These are phyloP conservation scores for Rhaphigaster nebulosa DNA, from an alignment of 2,888 invertebrate species.

Conservation along the genomic window DNA sequence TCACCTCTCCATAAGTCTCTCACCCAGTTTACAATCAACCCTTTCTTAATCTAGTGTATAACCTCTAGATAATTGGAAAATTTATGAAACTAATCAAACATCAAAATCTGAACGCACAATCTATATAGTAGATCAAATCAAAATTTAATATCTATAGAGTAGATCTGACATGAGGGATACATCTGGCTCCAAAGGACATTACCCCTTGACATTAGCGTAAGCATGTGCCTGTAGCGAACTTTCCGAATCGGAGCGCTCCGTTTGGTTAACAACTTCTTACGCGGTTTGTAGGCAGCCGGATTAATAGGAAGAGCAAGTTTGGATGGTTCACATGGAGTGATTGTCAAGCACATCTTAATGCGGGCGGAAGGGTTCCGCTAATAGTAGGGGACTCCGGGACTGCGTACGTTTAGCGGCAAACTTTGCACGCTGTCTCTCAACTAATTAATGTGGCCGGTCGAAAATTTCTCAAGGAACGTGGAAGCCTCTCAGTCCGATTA, in stretches of 20 bases:
- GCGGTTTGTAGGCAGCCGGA: neutral
- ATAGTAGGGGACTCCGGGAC: neutral
- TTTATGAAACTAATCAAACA: too few species aligned
- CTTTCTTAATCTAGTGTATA: too few species aligned
- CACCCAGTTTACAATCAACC: too few species aligned
- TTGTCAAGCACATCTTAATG: neutral
- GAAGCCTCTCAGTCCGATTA: neutral
- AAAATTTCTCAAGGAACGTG: neutral
- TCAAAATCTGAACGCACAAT: too few species aligned
- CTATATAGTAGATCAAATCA: too few species aligned
- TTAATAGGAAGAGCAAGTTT: constrained; percentile 12
- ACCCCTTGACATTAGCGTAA: neutral
- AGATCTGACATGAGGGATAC: too few species aligned
- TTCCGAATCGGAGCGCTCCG: neutral
- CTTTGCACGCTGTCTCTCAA: neutral
- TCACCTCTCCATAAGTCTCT: too few species aligned
- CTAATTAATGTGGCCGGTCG: constrained; percentile 1
- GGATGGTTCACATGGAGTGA: constrained; percentile 1
- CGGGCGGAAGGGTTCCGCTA: neutral
- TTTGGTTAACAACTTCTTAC: constrained; percentile 1
- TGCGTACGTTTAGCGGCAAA: neutral
- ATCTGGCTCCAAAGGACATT: neutral
- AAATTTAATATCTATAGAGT: too few species aligned
- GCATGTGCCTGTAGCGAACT: neutral
- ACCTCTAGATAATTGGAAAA: too few species aligned